Percentiles rank a stretch among this genome's conserved stretches.
These are phyloP conservation scores for Drosophila gunungcola DNA, from an alignment of 1,140 invertebrate species.

Conservation along the genomic window DNA sequence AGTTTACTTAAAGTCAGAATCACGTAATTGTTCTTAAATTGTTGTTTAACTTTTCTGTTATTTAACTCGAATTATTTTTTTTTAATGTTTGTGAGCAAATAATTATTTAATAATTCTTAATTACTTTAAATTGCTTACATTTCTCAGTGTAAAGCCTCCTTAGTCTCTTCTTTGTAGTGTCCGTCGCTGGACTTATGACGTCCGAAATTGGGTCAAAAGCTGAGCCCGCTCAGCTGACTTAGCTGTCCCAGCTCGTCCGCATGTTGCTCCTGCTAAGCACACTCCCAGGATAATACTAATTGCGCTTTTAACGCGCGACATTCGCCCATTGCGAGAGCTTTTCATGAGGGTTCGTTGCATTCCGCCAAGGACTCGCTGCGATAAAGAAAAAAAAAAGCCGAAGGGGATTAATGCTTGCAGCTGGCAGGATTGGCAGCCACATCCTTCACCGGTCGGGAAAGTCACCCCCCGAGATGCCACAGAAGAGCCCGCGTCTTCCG, in stretches of 20 bases:
- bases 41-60: too few relatives aligned
- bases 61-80: too few relatives aligned
- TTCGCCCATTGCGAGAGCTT: conserved; percentile 11
- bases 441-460: conserved; percentile 31
- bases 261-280: conserved; percentile 51
- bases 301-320: conserved; percentile 42
- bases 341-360: conserved; percentile 61
- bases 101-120: too few relatives aligned
- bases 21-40: too few relatives aligned
- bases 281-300: conserved; percentile 67
- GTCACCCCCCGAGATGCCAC: conserved; percentile 25
- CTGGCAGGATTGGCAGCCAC: conserved; percentile 32
- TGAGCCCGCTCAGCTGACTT: conserved; percentile 38
- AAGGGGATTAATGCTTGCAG: conserved; percentile 40
- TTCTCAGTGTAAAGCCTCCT: conserved; percentile 5
- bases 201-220: conserved; percentile 68
- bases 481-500: background rate
- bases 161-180: conserved; percentile 13
- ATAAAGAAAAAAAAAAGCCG: conserved; percentile 3
- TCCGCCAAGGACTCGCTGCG: conserved; percentile 55
- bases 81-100: too few relatives aligned
- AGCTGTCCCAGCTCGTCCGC: conserved; percentile 6
- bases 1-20: too few relatives aligned
- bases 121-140: background rate
- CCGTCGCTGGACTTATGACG: conserved; percentile 17